Conservation (phyloP, 2,113 vertebrate genomes). For the Limanda limanda region DNA sequence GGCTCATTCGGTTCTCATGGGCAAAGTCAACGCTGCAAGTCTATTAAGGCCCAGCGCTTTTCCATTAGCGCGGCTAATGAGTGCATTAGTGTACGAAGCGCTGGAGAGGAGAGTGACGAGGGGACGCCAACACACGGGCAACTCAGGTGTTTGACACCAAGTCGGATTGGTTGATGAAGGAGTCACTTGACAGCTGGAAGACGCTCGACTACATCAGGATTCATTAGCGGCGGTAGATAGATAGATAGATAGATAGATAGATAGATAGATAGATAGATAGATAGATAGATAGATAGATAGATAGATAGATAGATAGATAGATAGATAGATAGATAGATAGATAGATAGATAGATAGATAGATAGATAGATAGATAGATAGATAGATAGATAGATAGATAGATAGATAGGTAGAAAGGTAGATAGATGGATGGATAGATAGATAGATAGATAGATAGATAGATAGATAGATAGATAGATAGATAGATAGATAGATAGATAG, state of each 20-base stretch:
- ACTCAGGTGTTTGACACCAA: slow-evolving; percentile 7
- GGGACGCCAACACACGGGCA: background rate
- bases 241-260: slow-evolving; percentile 31
- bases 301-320: too few species aligned
- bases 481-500: background rate
- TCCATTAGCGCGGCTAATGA: slow-evolving; percentile 65
- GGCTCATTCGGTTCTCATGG: slow-evolving; percentile 63
- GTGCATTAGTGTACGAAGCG: slow-evolving; percentile 28
- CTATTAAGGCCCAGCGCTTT: slow-evolving; percentile 64
- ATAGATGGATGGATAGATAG: too few species aligned
- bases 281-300: slow-evolving; percentile 43
- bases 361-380: too few species aligned
- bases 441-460: background rate
- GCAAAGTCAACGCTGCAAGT: slow-evolving; percentile 62
- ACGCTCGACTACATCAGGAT: background rate
- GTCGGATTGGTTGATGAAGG: background rate
- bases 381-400: too few species aligned
- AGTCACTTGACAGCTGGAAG: background rate
- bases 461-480: background rate
- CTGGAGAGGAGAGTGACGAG: slow-evolving; percentile 11
- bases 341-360: too few species aligned
- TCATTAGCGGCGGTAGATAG: background rate
- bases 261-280: slow-evolving; percentile 40
- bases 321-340: too few species aligned
- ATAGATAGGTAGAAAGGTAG: too few species aligned